Evolutionary conservation across 2,113 vertebrate genomes (phyloP).

Genomic region (Engystomops pustulosus): DNA sequence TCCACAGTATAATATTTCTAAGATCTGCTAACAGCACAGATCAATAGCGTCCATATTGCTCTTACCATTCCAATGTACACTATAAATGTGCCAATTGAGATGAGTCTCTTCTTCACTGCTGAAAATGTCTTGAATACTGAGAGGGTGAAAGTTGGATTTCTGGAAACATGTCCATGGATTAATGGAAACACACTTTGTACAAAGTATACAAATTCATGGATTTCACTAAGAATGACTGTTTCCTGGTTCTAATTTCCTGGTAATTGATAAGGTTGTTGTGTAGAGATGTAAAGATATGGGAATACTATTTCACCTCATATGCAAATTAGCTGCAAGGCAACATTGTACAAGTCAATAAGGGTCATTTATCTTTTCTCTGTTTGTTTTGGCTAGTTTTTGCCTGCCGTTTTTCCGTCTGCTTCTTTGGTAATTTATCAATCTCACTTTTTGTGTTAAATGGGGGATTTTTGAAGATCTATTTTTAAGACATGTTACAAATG

Average conservation of each 20-base stretch:
- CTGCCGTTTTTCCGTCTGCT: no score
- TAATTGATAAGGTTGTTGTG: not conserved
- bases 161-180: not conserved
- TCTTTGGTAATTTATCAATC: no score
- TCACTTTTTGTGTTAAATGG: no score
- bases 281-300: not conserved
- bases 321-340: no score
- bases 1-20: not conserved
- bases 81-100: not conserved
- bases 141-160: not conserved
- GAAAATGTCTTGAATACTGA: not conserved
- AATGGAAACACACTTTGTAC: not conserved
- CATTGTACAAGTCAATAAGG: no score
- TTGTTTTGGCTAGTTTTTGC: no score
- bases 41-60: not conserved
- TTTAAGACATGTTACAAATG: no score
- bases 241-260: not conserved
- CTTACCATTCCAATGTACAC: not conserved
- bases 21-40: conserved; percentile 1
- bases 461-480: no score
- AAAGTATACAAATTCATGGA: not conserved
- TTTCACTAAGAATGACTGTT: not conserved
- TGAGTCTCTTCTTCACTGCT: not conserved
- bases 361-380: no score
- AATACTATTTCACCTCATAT: no score